Evolutionary conservation across 35 echinoderm and acorn worm genomes (phyloP).

Genomic region (Ophiothrix spiculata): DNA sequence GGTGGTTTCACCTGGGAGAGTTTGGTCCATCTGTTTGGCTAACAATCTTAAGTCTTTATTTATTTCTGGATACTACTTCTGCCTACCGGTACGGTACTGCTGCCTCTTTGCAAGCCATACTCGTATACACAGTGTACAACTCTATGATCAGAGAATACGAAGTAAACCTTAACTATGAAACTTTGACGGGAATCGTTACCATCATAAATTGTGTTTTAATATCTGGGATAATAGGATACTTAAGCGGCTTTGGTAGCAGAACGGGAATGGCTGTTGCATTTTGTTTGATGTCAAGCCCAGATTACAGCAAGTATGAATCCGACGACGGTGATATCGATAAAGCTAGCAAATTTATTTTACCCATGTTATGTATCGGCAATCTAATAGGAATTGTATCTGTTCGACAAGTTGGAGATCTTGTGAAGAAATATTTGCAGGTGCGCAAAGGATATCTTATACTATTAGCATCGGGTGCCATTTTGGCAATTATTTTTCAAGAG

Average conservation of each 20-base stretch:
- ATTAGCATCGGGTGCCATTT: background rate
- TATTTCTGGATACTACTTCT: background rate
- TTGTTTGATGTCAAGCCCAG: constrained; percentile 3
- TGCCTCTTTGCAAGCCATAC: background rate
- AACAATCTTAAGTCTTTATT: background rate
- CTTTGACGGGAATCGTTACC: background rate
- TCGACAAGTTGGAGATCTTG: background rate
- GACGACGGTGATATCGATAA: too few relatives aligned
- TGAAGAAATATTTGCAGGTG: background rate
- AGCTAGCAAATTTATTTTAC: too few relatives aligned
- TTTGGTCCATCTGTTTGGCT: background rate
- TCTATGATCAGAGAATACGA: background rate
- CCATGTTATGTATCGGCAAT: background rate
- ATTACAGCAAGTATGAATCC: too few relatives aligned
- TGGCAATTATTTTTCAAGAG: background rate
- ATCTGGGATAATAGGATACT: too few relatives aligned
- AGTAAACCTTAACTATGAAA: background rate
- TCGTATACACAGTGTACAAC: background rate
- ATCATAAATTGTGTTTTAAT: too few relatives aligned
- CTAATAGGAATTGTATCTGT: background rate
- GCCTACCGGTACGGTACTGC: background rate
- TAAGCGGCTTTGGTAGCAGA: constrained; percentile 3
- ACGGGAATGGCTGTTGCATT: constrained; percentile 21
- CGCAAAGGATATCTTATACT: background rate
- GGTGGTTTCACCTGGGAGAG: background rate